Evolutionary conservation across 2,797 vertebrate genomes (phyloP), one percentile per base, ranked within the genome.

Genomic region (Typhlichthys subterraneus): DNA sequence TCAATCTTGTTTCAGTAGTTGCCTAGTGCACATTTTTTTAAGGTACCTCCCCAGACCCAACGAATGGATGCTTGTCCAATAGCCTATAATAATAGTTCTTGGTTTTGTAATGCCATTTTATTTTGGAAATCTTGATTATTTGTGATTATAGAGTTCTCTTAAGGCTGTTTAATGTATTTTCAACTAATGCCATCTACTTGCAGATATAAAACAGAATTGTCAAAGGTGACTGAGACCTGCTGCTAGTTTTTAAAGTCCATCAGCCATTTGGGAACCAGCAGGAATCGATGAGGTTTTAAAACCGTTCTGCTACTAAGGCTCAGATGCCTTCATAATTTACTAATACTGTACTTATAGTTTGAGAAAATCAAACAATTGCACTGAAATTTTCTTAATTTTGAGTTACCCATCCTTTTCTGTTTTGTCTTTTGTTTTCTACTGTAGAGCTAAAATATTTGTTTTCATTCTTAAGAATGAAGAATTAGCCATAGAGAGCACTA

Each of bases 351-450:
- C 19, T 65, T 60, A 29, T 48, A 58, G 38, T 29, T 62, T 33
- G n/a, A 63, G 47, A 14, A 52, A 66, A 53, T 48, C 12, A 65
- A 57, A 45, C 45, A 61, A 51, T 60, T 68, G 81, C 67, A 72
- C 69, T 75, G 60, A 38, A 6, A 9, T 38, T 38, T 7, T 38
- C 38, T 42, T 42, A 1, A 42, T 42, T 9, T 42, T 42, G 7
- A 42, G 38, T 42, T 42, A 10, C 38, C 38, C 23, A 29, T 29
- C 23, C 38, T 42, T 6, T 42, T 42, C 0, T 9, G 1, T 42
- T 38, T 38, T 8, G 9, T 42, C 9, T 42, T 42, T 10, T 42
- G 7, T 42, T 42, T 42, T 42, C 38, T 42, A 75, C 2, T 73
- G 57, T 50, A 45, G 57, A 8, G 2, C 59, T 58, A 17, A 12